Evolutionary conservation across 2,797 vertebrate species (phyloP), one percentile per base, ranked within the genome.

Genomic region (Momotus momota): DNA sequence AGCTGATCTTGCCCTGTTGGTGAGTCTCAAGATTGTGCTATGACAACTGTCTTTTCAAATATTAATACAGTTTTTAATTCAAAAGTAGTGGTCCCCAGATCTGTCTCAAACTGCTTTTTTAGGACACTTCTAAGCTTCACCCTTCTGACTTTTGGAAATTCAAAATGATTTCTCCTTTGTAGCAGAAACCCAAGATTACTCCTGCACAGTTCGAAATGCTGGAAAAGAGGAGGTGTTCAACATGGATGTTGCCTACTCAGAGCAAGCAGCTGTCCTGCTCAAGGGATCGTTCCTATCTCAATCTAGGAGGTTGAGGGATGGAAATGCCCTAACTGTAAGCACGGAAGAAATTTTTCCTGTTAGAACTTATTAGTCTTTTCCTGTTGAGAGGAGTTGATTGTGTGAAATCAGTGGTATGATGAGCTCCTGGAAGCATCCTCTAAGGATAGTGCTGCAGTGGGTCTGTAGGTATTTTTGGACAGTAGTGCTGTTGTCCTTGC

Each of bases 221-320:
- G 89, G 91, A 10, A 93, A 96, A 83, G 98, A 98, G 40, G 98
- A 99, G 49, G 69, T 98, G 72, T 98, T 99, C 97, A 98, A 97
- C 94, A 99, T 98, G 38, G 99, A 99, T 11, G 91, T 98, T 90
- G 99, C 99, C 43, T 99, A 99, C 97, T 99, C 98, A 0, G 99
- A 99, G 81, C 99, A 99, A 94, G 99, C 99, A 0, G 97, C 98
- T 57, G 97, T 98, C 16, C 96, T 97, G 86, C 98, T 98, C 69
- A 98, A 98, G 92, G 98, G 98, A 88, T 96, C 98, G 0, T 96
- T 97, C 45, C 94, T 97, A 2, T 96, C 91, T 61, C 96, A 92
- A 77, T 41, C 86, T 48, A 96, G 97, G n/a, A 96, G 96, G 82
- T 92, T 96, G 69, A 98, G 97, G 93, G 98, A 98, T 88, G 98